phyloP scores from a whole-genome alignment of 2,888 invertebrate species.

The Blomia tropicalis region DNA sequence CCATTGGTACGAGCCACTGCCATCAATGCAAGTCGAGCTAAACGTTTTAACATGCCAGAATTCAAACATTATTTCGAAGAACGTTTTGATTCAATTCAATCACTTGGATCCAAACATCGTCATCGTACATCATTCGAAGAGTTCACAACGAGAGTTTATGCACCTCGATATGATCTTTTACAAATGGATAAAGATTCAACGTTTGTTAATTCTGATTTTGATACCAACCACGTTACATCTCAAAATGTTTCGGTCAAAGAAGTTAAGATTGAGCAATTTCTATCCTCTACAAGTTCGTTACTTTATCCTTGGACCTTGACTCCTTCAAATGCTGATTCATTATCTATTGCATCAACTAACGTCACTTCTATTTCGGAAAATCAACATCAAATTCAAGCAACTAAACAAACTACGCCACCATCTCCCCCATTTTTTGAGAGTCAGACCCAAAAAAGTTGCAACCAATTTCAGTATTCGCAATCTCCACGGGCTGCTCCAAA shows the following conservation, averaged over 20 bases:
- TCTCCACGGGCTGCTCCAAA: no score
- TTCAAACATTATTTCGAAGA: constrained; percentile 87
- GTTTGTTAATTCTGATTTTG: neutral
- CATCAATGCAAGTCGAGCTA: constrained; percentile 74
- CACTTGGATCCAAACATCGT: constrained; percentile 67
- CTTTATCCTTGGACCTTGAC: neutral
- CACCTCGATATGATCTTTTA: constrained; percentile 32
- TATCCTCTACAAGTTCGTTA: neutral
- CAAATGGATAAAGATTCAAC: neutral
- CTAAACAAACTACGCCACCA: neutral
- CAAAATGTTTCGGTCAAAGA: neutral
- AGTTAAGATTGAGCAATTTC: neutral
- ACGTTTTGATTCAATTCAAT: constrained; percentile 64
- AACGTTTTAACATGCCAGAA: constrained; percentile 68
- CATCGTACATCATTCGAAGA: constrained; percentile 77
- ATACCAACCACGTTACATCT: no score
- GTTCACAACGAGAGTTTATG: constrained; percentile 45
- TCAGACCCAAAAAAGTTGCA: no score
- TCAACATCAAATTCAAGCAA: neutral
- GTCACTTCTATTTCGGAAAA: neutral
- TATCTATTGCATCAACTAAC: neutral
- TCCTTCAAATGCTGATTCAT: constrained; percentile 2
- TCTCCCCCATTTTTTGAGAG: no score
- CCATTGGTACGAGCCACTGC: constrained; percentile 76
- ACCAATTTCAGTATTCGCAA: no score